Evolutionary conservation across 2,888 invertebrate species (phyloP), one percentile per base, ranked within the genome.

Genomic region (Meghimatium bilineatum): DNA sequence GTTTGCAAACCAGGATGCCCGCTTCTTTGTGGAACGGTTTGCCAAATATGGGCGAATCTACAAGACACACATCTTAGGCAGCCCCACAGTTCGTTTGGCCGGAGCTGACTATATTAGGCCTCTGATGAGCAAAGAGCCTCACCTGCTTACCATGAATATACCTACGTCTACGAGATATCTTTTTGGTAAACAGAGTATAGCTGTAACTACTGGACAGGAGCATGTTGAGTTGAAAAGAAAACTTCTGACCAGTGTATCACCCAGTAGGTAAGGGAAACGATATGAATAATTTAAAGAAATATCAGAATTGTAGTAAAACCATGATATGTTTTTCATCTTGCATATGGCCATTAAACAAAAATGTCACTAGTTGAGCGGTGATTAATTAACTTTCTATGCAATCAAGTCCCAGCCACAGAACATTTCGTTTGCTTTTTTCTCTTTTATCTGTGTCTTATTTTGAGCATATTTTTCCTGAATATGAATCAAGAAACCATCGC

Each of bases 21-120:
- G 29, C 1, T 80, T 80, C 34, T 80, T 80, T 32, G 56, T 56
- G 56, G 80, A 80, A 26, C 66, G 71, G 5, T 49, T 52, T 52
- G 52, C 36, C 69, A 85, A 86, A 49, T 90, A 90, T 85, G 93
- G 93, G 29, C 80, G 85, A 10, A 88, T 93, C 26, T 93, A 90
- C 87, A 92, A 91, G 87, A 93, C 92, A 1, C 92, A 93, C 83
- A 56, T 93, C 0, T 80, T 92, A 12, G 92, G 92, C 17, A 86
- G 86, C 17, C 92, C 92, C 12, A 92, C 90, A 0, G 87, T 93
- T 23, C 87, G 91, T 12, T 89, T 93, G 34, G 86, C 89, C 1
- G 91, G 92, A 2, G 90, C 90, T 26, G 88, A 90, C 5, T 88
- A 92, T 84, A 87, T 93, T 23, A 85, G 88, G 23, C 87, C 86